Percentiles rank a stretch among this genome's conserved stretches.
Conservation (phyloP, 2,797 vertebrate genomes). For the Karalla daura region DNA sequence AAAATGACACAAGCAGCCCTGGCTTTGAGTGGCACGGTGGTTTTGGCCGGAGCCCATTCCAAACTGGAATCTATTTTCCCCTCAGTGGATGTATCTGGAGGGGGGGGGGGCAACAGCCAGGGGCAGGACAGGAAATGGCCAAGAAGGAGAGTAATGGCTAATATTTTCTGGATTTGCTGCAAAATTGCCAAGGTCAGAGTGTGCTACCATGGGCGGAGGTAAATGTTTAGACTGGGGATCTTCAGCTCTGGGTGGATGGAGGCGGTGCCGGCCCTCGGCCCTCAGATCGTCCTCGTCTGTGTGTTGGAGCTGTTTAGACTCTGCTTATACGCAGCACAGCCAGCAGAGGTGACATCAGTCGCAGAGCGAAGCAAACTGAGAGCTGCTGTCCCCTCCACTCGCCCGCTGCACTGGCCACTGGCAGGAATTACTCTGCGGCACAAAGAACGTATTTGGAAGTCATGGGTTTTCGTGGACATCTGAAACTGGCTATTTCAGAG, state of each 20-base stretch:
- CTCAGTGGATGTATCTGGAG: constrained; percentile 39
- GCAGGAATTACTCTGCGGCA: constrained; percentile 50
- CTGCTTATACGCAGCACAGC: background rate
- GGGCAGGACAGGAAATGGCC: constrained; percentile 60
- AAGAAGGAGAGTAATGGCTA: constrained; percentile 50
- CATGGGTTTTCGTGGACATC: constrained; percentile 54
- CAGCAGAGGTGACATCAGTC: constrained; percentile 35
- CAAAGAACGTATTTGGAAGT: constrained; percentile 57
- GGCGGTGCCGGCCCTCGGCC: constrained; percentile 1
- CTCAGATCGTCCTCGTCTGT: constrained; percentile 18
- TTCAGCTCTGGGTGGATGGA: constrained; percentile 10
- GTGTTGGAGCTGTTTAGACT: background rate
- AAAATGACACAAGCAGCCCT: constrained; percentile 74
- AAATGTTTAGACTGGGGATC: constrained; percentile 28
- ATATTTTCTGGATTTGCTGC: constrained; percentile 38
- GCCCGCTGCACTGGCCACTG: background rate
- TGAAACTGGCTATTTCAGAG: constrained; percentile 68
- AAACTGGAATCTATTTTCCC: constrained; percentile 69
- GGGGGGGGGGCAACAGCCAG: constrained; percentile 1
- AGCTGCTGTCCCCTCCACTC: constrained; percentile 18
- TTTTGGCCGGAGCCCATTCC: constrained; percentile 69
- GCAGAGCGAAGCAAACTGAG: constrained; percentile 14
- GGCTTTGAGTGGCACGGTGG: constrained; percentile 67
- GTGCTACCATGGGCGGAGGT: constrained; percentile 6
- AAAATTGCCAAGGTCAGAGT: constrained; percentile 20